Conservation (phyloP, 2,113 vertebrate genomes). For the Leuciscus idus region DNA sequence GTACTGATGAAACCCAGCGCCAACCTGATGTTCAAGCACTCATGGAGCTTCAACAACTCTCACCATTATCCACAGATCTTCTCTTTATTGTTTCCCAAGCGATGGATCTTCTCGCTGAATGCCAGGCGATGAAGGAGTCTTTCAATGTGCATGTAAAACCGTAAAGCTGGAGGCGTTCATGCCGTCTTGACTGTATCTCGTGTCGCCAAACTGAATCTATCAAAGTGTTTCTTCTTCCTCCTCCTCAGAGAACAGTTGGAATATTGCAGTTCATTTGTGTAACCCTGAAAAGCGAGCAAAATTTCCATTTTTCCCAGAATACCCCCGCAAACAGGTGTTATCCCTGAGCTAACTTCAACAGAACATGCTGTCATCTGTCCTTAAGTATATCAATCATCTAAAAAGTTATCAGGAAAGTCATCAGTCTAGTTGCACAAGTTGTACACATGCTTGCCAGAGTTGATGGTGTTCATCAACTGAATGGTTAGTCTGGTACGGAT, state of each 20-base stretch:
- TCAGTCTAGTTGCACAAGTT: neutral
- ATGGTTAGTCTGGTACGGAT: too few relatives aligned
- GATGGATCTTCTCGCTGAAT: slow-evolving; percentile 8
- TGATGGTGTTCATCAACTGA: too few relatives aligned
- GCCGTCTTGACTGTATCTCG: neutral
- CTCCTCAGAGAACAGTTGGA: neutral
- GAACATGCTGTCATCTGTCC: neutral
- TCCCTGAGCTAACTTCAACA: neutral
- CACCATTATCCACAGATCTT: neutral
- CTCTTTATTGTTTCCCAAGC: slow-evolving; percentile 1
- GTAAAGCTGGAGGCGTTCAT: slow-evolving; percentile 11
- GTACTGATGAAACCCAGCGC: slow-evolving; percentile 2
- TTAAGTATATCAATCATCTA: neutral
- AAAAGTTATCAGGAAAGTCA: neutral
- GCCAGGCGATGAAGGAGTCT: slow-evolving; percentile 25
- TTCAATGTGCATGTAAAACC: slow-evolving; percentile 13
- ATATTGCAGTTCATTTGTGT: neutral
- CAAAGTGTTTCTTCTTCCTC: slow-evolving; percentile 15
- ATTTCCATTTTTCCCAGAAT: neutral
- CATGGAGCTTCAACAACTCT: neutral
- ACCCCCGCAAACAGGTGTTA: neutral
- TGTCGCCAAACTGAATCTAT: neutral
- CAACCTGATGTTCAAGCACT: neutral
- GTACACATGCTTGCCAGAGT: too few relatives aligned
- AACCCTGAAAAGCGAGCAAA: neutral